phyloP scores from a whole-genome alignment of 2,113 vertebrate species.

The Microtus ochrogaster region DNA sequence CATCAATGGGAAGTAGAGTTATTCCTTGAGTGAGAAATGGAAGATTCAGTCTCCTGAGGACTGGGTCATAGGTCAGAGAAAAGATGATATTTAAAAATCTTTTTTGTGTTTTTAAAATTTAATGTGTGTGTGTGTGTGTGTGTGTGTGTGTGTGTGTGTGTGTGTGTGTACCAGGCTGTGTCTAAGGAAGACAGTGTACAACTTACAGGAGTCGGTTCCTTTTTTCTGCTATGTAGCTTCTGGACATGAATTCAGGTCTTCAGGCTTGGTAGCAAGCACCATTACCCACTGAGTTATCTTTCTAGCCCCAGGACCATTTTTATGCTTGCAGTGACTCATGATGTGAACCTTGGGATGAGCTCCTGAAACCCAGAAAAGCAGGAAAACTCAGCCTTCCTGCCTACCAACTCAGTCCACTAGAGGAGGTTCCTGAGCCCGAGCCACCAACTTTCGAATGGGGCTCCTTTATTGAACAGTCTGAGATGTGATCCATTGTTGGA shows the following conservation, averaged over 20 bases:
- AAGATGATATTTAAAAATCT: not conserved
- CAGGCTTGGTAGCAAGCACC: not conserved
- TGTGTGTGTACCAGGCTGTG: not conserved
- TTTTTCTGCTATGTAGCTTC: not conserved
- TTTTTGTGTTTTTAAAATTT: not conserved
- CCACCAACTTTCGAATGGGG: not conserved
- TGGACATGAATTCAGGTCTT: no score
- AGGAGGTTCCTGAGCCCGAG: fast-evolving
- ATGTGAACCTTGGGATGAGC: not conserved
- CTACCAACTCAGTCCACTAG: not conserved
- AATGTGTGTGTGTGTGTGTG: not conserved
- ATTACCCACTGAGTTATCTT: not conserved
- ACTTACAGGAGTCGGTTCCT: not conserved
- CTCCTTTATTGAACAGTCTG: not conserved
- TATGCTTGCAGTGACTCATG: not conserved
- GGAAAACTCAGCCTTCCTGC: not conserved
- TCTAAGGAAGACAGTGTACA: not conserved
- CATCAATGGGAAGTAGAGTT: not conserved
- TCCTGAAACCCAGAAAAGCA: no score
- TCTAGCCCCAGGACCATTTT: not conserved
- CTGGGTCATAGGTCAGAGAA: not conserved
- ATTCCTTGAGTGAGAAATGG: not conserved
- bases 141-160: not conserved
- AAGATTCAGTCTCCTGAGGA: not conserved
- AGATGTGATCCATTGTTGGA: not conserved